phyloP scores from a whole-genome alignment of 1,140 invertebrate genomes.

The Brachionus angularis region DNA sequence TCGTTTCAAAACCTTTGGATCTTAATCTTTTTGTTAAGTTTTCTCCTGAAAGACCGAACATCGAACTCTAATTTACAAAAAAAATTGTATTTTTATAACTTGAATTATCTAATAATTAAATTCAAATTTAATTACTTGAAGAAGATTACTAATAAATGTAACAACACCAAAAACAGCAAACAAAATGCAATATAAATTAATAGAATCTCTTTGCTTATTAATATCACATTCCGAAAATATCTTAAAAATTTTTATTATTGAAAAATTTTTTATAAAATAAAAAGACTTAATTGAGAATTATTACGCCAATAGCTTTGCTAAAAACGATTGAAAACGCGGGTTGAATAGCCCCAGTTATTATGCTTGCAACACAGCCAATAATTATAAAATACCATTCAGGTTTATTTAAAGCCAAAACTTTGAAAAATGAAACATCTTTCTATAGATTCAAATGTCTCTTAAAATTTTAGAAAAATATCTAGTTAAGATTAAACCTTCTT shows the following conservation, averaged over 20 bases:
- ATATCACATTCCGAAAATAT: constrained; percentile 58
- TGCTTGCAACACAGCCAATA: constrained; percentile 67
- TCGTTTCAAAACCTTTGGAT: constrained; percentile 66
- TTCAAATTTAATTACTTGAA: constrained; percentile 58
- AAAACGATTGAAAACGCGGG: constrained; percentile 78
- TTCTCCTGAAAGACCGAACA: constrained; percentile 50
- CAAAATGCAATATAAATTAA: constrained; percentile 66
- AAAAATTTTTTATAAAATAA: too few species aligned
- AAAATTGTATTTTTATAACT: background rate
- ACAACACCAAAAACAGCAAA: constrained; percentile 67
- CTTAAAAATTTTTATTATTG: too few species aligned
- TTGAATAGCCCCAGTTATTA: constrained; percentile 69
- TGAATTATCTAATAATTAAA: background rate
- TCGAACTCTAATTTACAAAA: too few species aligned
- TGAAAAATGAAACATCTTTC: too few species aligned
- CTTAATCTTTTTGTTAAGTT: constrained; percentile 67
- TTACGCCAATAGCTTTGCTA: constrained; percentile 56
- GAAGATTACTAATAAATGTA: constrained; percentile 65
- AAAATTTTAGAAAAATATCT: too few species aligned
- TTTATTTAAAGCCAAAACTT: constrained; percentile 64
- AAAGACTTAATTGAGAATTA: too few species aligned
- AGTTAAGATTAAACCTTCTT: too few species aligned
- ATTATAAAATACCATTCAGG: constrained; percentile 73
- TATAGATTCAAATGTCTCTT: too few species aligned
- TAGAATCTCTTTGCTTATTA: constrained; percentile 62